Conservation (phyloP, 2,888 invertebrate species). For the Epirrita christyi region DNA sequence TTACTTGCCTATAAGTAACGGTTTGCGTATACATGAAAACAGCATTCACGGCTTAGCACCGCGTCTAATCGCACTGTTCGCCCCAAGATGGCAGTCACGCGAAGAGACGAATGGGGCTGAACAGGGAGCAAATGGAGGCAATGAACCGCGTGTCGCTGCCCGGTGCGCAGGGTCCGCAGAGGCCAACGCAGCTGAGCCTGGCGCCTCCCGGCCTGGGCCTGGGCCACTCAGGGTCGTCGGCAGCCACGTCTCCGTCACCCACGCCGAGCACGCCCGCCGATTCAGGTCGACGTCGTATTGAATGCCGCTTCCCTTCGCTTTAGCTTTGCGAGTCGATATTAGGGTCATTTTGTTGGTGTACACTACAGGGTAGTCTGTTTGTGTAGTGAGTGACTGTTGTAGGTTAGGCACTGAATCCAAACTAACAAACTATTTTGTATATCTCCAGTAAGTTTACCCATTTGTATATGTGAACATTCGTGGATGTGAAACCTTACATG, state of each 20-base stretch:
- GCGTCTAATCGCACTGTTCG: conserved; percentile 77
- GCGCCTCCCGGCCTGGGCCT: conserved; percentile 55
- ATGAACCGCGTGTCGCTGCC: conserved; percentile 80
- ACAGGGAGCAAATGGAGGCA: conserved; percentile 84
- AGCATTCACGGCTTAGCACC: conserved; percentile 58
- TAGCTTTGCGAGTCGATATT: conserved; percentile 42
- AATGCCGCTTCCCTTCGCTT: conserved; percentile 59
- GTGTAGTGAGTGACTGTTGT: conserved; percentile 25
- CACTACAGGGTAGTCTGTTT: conserved; percentile 32
- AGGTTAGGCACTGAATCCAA: background rate
- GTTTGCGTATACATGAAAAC: conserved; percentile 45
- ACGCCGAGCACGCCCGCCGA: conserved; percentile 83
- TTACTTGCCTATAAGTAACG: too few relatives aligned
- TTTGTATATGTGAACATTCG: conserved; percentile 16
- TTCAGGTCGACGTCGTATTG: conserved; percentile 73
- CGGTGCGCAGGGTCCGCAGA: conserved; percentile 55
- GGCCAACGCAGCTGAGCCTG: conserved; percentile 79
- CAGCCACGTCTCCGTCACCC: conserved; percentile 80
- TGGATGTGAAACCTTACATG: conserved; percentile 11
- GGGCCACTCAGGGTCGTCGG: conserved; percentile 54
- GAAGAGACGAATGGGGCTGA: conserved; percentile 84
- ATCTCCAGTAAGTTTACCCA: conserved; percentile 3
- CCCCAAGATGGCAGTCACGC: conserved; percentile 85
- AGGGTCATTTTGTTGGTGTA: conserved; percentile 28
- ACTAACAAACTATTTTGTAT: too few relatives aligned